A percentile compares a stretch with the other conserved stretches of the same genome.
These are phyloP conservation scores for Aphaenogaster rudis DNA, from an alignment of 1,140 invertebrate species.

Conservation along the genomic window DNA sequence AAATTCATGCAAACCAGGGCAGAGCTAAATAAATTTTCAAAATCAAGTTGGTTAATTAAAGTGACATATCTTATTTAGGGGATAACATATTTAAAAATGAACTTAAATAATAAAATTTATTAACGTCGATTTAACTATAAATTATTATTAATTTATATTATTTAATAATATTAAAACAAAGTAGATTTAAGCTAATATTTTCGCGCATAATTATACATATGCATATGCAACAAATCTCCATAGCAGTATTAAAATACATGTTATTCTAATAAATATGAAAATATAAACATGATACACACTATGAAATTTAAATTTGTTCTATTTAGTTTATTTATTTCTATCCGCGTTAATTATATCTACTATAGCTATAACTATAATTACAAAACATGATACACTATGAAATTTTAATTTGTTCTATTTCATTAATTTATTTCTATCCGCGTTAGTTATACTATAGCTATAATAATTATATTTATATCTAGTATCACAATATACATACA, in stretches of 20 bases:
- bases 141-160: slow-evolving; percentile 6
- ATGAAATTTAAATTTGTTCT: too few species aligned
- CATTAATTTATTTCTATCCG: slow-evolving; percentile 17
- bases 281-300: neutral
- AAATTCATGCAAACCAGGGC: slow-evolving; percentile 11
- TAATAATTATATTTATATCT: neutral
- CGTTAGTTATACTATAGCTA: neutral
- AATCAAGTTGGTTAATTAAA: neutral
- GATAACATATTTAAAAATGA: neutral
- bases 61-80: neutral
- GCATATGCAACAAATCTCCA: neutral
- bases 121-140: neutral
- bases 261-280: slow-evolving; percentile 3
- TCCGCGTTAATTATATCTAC: too few species aligned
- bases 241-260: neutral
- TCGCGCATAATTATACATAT: neutral
- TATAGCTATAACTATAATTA: neutral
- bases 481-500: neutral
- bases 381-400: neutral
- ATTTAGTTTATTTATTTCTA: too few species aligned
- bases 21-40: slow-evolving; percentile 5
- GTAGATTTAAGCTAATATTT: slow-evolving; percentile 15
- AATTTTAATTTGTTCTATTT: slow-evolving; percentile 9
- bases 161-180: neutral
- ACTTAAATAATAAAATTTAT: neutral